Evolutionary conservation across 2,797 vertebrate species (phyloP).

Genomic region (Acanthornis magna): DNA sequence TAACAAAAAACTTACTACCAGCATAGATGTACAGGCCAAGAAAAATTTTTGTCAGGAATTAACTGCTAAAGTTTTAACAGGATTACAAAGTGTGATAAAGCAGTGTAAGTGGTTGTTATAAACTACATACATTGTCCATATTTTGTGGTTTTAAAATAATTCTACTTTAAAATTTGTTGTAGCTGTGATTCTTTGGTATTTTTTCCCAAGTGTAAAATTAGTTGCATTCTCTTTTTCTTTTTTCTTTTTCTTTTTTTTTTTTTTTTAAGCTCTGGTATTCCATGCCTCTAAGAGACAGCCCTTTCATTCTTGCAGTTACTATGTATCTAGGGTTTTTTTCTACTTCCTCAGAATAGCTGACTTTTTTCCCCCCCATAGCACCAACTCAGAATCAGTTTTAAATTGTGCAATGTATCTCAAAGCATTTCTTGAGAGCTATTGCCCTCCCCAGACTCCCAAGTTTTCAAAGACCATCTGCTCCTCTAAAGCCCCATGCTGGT

Average conservation of each 20-base stretch:
- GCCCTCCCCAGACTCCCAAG: background rate
- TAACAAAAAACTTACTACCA: background rate
- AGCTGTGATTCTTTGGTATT: background rate
- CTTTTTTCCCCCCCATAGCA: background rate
- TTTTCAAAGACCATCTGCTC: slow-evolving; percentile 12
- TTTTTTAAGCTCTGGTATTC: background rate
- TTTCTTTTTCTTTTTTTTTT: background rate
- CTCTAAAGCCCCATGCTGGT: background rate
- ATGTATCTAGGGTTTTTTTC: background rate
- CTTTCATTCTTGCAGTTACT: background rate
- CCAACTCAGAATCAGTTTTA: background rate
- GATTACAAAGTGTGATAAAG: background rate
- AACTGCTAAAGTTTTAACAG: background rate
- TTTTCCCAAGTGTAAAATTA: background rate
- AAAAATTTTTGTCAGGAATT: background rate
- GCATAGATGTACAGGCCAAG: background rate
- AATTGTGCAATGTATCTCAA: background rate
- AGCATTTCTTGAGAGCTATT: background rate
- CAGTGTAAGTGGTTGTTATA: background rate
- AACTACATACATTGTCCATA: background rate
- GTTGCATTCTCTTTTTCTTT: background rate
- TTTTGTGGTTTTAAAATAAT: background rate
- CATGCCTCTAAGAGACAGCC: background rate
- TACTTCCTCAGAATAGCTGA: background rate
- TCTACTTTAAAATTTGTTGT: background rate